A percentile compares a stretch with the other conserved stretches of the same genome.
These are phyloP conservation scores for Zosterops pallidus DNA, from an alignment of 2,113 vertebrate genomes.

Conservation along the genomic window DNA sequence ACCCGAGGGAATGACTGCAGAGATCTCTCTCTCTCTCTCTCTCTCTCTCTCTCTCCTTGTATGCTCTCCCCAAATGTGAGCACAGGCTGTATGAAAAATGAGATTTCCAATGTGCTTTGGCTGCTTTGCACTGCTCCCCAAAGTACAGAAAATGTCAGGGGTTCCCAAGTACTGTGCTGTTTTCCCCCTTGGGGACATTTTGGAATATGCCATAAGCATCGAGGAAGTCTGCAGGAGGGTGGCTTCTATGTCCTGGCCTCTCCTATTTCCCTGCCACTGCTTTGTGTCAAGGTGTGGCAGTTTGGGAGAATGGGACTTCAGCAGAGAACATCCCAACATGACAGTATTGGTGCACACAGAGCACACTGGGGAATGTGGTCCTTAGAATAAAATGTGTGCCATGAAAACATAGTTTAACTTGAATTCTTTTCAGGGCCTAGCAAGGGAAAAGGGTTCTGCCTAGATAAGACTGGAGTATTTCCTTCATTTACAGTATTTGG, in stretches of 20 bases:
- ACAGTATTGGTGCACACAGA: not conserved
- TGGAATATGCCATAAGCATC: not conserved
- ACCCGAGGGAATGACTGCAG: conserved; percentile 45
- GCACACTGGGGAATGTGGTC: not conserved
- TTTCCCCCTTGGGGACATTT: not conserved
- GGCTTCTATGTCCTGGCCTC: not conserved
- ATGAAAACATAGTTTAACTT: not conserved
- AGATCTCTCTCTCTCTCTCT: not conserved
- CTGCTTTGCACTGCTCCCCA: not conserved
- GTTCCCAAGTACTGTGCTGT: not conserved
- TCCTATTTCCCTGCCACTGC: not conserved
- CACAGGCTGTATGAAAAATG: not conserved
- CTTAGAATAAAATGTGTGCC: not conserved
- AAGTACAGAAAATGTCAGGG: not conserved
- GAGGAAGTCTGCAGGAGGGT: not conserved
- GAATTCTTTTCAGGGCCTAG: not conserved
- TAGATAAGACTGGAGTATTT: not conserved
- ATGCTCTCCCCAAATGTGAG: not conserved
- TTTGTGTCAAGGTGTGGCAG: not conserved
- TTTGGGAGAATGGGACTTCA: not conserved
- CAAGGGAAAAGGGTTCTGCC: not conserved
- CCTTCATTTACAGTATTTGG: not conserved
- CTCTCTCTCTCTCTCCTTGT: not conserved
- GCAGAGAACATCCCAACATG: not conserved
- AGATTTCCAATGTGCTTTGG: not conserved